These are phyloP conservation scores for Parazoanthus swiftii DNA, from an alignment of 92 coral and sea anemone species.

Conservation along the genomic window DNA sequence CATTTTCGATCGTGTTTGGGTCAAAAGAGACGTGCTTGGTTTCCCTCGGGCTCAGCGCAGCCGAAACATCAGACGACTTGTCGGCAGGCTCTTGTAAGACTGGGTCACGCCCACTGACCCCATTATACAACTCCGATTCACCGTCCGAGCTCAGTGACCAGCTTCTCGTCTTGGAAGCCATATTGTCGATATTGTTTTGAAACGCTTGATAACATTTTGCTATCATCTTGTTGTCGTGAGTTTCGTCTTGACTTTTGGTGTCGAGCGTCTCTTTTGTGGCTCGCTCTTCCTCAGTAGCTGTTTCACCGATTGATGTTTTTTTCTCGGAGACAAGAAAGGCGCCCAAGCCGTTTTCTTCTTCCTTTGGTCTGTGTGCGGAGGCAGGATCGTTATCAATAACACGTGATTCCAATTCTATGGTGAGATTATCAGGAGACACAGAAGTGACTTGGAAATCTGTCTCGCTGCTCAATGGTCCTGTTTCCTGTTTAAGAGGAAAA, in stretches of 20 bases:
- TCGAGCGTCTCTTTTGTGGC: background rate
- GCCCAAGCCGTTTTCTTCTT: background rate
- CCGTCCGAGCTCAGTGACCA: constrained; percentile 43
- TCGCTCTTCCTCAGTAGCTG: background rate
- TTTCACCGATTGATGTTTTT: background rate
- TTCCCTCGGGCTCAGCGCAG: constrained; percentile 20
- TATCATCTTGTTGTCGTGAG: constrained; percentile 29
- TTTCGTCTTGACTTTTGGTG: background rate
- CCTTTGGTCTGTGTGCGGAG: background rate
- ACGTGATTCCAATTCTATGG: constrained; percentile 52
- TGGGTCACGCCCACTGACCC: background rate
- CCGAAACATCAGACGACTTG: background rate
- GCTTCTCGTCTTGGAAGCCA: constrained; percentile 39
- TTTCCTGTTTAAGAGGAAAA: constrained; percentile 17
- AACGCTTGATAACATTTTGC: constrained; percentile 34
- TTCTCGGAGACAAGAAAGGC: background rate
- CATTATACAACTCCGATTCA: constrained; percentile 19
- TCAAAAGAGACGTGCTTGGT: constrained; percentile 42
- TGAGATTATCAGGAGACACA: constrained; percentile 62
- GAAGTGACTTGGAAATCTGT: constrained; percentile 65
- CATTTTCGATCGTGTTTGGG: constrained; percentile 35
- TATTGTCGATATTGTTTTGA: constrained; percentile 23
- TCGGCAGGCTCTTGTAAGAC: background rate
- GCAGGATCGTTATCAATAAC: background rate
- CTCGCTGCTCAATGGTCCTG: constrained; percentile 37